Evolutionary conservation across 2,797 vertebrate genomes (phyloP), one percentile per base, ranked within the genome.

Genomic region (Poecilia wingei): DNA sequence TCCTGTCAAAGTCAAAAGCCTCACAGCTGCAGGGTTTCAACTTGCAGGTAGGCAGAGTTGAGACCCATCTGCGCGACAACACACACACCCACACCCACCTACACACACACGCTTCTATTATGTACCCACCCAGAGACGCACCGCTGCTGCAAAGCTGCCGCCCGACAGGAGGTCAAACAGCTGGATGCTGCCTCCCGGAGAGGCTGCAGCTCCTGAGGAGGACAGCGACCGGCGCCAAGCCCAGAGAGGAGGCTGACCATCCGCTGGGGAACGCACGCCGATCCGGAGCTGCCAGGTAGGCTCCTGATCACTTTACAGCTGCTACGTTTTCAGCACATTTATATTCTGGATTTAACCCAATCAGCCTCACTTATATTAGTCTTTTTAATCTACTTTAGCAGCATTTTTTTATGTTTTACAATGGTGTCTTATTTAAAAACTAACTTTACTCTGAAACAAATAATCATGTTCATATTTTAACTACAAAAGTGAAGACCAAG

Each of bases 131-230:
- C 18, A 41, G 66, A 68, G 12, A 76, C 47, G 18, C 77, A 51
- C 74, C 20, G 70, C 86, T 81, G 79, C 90, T 83, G 81, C 81
- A 82, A 69, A 79, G 74, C 84, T 78, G 61, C 82, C 22, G 75
- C 16, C 80, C 10, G 31, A 76, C 72, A 57, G 77, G 47, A 82
- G 77, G 69, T 66, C 72, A 68, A 82, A 86, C 80, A 49, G 77
- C 77, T 77, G 84, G 76, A 84, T 51, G 43, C 8, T 1, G 33
- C 70, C 74, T 83, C 77, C 74, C 8, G 6, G n/a, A 75, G 59
- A 6, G 59, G 45, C 72, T 82, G n/a, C 9, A 0, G 25, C 31
- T 47, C 74, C 47, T 53, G 55, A 7, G 18, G 73, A 33, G 22
- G n/a, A 69, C 25, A 4, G 12, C 28, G 18, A 53, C 39, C 25